Percentiles rank a stretch among this genome's conserved stretches.
phyloP scores from a whole-genome alignment of 1,140 invertebrate genomes.

The Manduca sexta region DNA sequence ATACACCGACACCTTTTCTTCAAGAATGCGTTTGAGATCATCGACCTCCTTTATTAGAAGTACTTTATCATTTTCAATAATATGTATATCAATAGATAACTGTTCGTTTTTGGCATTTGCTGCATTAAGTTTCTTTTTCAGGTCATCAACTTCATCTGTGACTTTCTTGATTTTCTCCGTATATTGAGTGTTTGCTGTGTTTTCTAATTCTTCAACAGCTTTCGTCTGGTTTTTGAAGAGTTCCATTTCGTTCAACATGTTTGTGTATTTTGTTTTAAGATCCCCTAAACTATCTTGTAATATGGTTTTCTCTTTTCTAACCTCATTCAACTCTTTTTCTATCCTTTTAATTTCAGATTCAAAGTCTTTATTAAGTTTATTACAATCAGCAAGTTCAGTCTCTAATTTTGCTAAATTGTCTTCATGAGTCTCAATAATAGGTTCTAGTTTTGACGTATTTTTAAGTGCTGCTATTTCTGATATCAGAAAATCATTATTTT shows the following conservation, averaged over 20 bases:
- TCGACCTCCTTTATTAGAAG: constrained; percentile 56
- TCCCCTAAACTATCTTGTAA: constrained; percentile 57
- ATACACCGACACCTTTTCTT: constrained; percentile 24
- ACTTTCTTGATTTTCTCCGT: constrained; percentile 49
- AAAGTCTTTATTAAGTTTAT: constrained; percentile 66
- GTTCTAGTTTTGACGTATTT: constrained; percentile 76
- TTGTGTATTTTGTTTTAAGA: constrained; percentile 64
- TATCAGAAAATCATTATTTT: constrained; percentile 79
- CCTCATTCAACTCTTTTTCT: constrained; percentile 53
- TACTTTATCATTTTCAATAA: constrained; percentile 68
- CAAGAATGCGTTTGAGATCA: constrained; percentile 44
- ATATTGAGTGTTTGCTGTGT: constrained; percentile 26
- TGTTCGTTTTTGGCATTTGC: constrained; percentile 62
- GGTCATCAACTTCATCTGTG: constrained; percentile 52
- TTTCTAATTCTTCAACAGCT: constrained; percentile 50
- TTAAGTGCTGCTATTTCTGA: constrained; percentile 76
- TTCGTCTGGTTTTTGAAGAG: constrained; percentile 49
- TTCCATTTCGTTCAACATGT: constrained; percentile 63
- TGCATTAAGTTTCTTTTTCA: constrained; percentile 46
- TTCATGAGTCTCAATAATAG: constrained; percentile 79
- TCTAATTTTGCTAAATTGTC: constrained; percentile 76
- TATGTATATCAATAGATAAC: constrained; percentile 58
- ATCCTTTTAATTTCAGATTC: constrained; percentile 66
- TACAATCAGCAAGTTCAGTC: constrained; percentile 74
- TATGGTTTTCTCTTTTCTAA: constrained; percentile 57